Percentiles rank a stretch among this genome's conserved stretches.
phyloP scores from a whole-genome alignment of 2,888 invertebrate species.

The Bruchidius siliquastri region DNA sequence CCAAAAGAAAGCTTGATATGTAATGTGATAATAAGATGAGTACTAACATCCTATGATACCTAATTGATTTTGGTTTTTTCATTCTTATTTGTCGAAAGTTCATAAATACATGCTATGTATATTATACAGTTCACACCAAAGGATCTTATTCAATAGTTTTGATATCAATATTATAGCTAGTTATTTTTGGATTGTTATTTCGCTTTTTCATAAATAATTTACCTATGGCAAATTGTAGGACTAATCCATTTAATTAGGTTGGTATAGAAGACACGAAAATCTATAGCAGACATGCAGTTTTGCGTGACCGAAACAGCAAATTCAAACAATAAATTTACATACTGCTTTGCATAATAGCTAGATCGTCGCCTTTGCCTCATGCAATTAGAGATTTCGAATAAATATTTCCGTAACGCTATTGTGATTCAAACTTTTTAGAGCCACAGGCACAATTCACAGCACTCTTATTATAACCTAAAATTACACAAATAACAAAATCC shows the following conservation, averaged over 20 bases:
- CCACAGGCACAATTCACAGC: slow-evolving; percentile 1
- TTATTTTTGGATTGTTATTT: too few species aligned
- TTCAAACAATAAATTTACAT: slow-evolving; percentile 13
- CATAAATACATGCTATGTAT: too few species aligned
- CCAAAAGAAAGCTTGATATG: too few species aligned
- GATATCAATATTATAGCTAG: too few species aligned
- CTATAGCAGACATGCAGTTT: slow-evolving; percentile 8
- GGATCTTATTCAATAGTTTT: too few species aligned
- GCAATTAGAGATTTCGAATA: neutral
- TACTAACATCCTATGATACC: too few species aligned
- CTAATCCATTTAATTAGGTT: neutral
- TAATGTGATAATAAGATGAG: too few species aligned
- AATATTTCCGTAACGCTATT: neutral
- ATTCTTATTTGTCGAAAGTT: too few species aligned
- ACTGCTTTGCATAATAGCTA: slow-evolving; percentile 14
- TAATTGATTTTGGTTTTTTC: too few species aligned
- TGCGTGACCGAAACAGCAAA: slow-evolving; percentile 6
- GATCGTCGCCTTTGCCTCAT: slow-evolving; percentile 10
- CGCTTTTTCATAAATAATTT: too few species aligned
- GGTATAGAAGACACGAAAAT: neutral
- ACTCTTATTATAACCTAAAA: slow-evolving; percentile 15
- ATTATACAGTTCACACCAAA: too few species aligned
- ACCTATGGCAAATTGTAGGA: neutral
- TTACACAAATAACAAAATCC: slow-evolving; percentile 10
- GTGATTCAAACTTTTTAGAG: neutral